Conservation (phyloP, 2,888 invertebrate genomes). For the Cataglyphis albicans region DNA sequence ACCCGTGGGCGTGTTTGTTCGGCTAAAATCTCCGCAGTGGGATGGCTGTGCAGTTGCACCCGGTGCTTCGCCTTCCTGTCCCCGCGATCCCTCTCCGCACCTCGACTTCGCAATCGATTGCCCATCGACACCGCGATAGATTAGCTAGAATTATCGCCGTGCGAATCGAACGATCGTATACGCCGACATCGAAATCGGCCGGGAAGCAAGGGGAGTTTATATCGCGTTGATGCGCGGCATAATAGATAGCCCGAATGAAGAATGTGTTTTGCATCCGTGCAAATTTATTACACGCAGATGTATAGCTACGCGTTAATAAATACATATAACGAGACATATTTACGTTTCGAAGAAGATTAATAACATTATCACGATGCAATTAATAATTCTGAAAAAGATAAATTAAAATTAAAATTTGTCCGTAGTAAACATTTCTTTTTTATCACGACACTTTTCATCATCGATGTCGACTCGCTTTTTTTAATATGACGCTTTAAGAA, state of each 20-base stretch:
- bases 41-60: slow-evolving; percentile 74
- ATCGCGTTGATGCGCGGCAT: not conserved
- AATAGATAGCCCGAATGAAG: slow-evolving; percentile 23
- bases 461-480: not conserved
- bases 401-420: slow-evolving; percentile 1
- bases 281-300: slow-evolving; percentile 22
- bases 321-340: not conserved
- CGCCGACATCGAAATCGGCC: slow-evolving; percentile 26
- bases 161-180: slow-evolving; percentile 48
- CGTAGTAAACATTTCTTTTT: not conserved
- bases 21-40: slow-evolving; percentile 82
- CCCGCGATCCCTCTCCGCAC: not conserved
- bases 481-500: not conserved
- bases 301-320: slow-evolving; percentile 1
- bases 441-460: not conserved
- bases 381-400: not conserved
- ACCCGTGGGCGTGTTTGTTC: slow-evolving; percentile 80
- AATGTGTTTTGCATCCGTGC: slow-evolving; percentile 1
- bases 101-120: slow-evolving; percentile 76
- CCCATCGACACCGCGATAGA: slow-evolving; percentile 81
- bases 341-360: not conserved
- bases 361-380: not conserved
- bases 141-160: slow-evolving; percentile 80
- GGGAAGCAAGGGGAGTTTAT: slow-evolving; percentile 41
- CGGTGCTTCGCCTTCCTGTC: slow-evolving; percentile 39